A percentile compares a stretch with the other conserved stretches of the same genome.
Evolutionary conservation across 2,113 vertebrate genomes (phyloP).

Genomic region (Kobus ellipsiprymnus): DNA sequence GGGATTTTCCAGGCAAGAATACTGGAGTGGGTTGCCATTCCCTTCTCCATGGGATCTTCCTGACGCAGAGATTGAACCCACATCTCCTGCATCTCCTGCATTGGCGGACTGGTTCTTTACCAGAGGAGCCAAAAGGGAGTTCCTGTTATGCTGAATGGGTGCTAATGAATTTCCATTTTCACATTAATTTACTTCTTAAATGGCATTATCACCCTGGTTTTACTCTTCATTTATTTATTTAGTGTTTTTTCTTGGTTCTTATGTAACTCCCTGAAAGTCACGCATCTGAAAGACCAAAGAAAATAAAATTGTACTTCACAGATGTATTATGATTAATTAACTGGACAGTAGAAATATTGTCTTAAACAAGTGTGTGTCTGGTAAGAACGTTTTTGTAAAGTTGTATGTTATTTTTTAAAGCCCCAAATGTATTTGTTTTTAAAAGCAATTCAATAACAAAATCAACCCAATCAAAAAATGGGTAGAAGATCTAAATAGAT

Average conservation of each 20-base stretch:
- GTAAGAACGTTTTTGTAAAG: not conserved
- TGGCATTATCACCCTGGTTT: not conserved
- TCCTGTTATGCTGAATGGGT: not conserved
- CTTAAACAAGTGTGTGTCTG: not conserved
- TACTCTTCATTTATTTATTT: not conserved
- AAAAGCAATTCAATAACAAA: not conserved
- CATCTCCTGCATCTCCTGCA: not conserved
- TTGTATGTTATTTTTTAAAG: constrained; percentile 21
- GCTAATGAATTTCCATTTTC: not conserved
- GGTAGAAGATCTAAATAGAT: not conserved
- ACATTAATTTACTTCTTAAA: not conserved
- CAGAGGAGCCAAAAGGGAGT: not conserved
- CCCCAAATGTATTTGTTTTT: not conserved
- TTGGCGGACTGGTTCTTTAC: not conserved
- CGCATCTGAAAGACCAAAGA: not conserved
- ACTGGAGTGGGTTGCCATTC: not conserved
- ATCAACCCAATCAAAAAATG: not conserved
- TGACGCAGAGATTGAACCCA: not conserved
- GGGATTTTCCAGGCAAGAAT: not conserved
- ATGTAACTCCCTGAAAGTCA: not conserved
- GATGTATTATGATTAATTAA: not conserved
- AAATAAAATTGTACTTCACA: not conserved
- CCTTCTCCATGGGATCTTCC: not conserved
- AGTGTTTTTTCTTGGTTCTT: not conserved
- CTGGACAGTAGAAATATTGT: not conserved